These are phyloP conservation scores for Laticauda laticaudata DNA, from an alignment of 2,113 vertebrate species.

Conservation along the genomic window DNA sequence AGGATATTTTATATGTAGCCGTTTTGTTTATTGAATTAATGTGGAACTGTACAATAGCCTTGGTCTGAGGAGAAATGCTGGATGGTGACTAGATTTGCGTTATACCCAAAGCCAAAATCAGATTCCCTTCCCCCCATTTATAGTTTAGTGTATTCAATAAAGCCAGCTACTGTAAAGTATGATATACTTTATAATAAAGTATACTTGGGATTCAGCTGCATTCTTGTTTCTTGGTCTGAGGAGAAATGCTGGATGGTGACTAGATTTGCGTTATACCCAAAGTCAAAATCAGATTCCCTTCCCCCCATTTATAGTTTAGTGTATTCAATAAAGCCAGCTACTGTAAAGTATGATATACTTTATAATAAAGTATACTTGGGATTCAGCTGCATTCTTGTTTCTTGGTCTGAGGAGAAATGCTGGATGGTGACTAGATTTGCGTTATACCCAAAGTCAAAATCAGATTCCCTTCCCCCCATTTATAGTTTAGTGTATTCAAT, in stretches of 20 bases:
- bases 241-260: accelerated
- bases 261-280: neutral
- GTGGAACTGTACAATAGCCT: neutral
- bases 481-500: neutral
- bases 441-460: neutral
- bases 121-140: neutral
- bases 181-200: neutral
- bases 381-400: neutral
- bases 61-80: accelerated
- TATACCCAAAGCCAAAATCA: neutral
- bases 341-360: neutral
- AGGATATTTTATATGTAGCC: accelerated
- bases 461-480: neutral
- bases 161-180: neutral
- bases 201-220: neutral
- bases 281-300: neutral
- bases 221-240: neutral
- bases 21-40: neutral
- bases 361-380: neutral
- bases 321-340: neutral
- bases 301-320: neutral
- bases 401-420: accelerated
- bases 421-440: neutral
- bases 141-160: neutral
- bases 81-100: neutral